Evolutionary conservation across 2,888 invertebrate genomes (phyloP).

Genomic region (Ichneumon xanthorius): DNA sequence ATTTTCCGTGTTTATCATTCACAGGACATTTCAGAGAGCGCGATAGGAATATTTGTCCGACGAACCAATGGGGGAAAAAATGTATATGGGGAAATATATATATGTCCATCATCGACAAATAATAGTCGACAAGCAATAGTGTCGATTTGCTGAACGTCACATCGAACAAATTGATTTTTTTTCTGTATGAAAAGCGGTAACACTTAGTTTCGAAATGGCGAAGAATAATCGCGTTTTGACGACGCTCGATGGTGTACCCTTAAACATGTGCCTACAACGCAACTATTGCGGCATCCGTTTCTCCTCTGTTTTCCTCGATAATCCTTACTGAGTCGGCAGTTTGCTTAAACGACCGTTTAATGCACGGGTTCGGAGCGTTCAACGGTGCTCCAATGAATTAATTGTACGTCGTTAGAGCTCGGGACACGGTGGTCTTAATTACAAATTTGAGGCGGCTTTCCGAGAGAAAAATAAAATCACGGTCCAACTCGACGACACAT

Average conservation of each 20-base stretch:
- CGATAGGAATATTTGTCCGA: no score
- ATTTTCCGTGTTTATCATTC: no score
- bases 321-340: background rate
- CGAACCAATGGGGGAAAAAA: no score
- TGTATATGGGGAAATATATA: no score
- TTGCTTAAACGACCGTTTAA: slow-evolving; percentile 30
- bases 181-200: background rate
- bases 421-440: slow-evolving; percentile 23
- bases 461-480: slow-evolving; percentile 63
- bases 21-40: no score
- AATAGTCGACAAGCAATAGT: no score
- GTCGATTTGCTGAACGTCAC: background rate
- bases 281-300: background rate
- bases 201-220: background rate
- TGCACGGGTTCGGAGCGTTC: background rate
- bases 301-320: slow-evolving; percentile 18
- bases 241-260: background rate
- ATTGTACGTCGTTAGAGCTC: slow-evolving; percentile 34
- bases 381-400: slow-evolving; percentile 35
- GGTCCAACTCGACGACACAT: slow-evolving; percentile 44
- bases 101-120: no score
- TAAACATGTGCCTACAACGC: background rate
- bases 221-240: background rate
- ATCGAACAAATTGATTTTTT: background rate
- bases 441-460: background rate